Conservation (phyloP, 1,140 invertebrate species). For the Lucilia sericata region DNA sequence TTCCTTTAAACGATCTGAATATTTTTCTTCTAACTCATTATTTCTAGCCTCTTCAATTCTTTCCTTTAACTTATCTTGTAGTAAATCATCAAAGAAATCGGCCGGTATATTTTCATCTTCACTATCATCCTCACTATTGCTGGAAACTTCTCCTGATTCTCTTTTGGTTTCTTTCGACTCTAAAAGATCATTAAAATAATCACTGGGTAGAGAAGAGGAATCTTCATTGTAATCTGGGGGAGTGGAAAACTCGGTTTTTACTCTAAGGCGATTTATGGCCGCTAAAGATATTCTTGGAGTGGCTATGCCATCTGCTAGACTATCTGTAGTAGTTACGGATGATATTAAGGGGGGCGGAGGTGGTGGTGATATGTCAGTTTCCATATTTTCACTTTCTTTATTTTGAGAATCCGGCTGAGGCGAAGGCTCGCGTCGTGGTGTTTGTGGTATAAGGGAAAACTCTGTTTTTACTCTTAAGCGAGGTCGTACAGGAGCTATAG, state of each 20-base stretch:
- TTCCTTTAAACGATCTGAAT: slow-evolving; percentile 35
- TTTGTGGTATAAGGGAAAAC: background rate
- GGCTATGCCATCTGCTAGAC: background rate
- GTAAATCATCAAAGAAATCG: slow-evolving; percentile 47
- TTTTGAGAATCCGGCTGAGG: too few species aligned
- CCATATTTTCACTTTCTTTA: too few species aligned
- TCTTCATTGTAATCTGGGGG: background rate
- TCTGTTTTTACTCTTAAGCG: background rate
- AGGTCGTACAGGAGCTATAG: background rate
- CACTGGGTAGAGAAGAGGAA: background rate
- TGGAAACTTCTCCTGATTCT: background rate
- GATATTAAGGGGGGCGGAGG: background rate
- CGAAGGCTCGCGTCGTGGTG: background rate
- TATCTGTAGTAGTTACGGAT: background rate
- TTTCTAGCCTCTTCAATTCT: slow-evolving; percentile 33
- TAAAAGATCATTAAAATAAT: slow-evolving; percentile 20
- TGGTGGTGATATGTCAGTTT: background rate
- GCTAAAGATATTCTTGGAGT: background rate
- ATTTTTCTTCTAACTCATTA: slow-evolving; percentile 41
- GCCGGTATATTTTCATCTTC: slow-evolving; percentile 37
- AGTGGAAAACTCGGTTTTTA: slow-evolving; percentile 13
- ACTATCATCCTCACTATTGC: background rate
- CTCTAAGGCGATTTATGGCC: background rate
- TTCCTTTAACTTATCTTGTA: slow-evolving; percentile 30
- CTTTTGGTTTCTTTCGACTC: background rate